Evolutionary conservation across 37 sponge, comb jelly and placozoan genomes (phyloP).

Genomic region (Theonella swinhoei): DNA sequence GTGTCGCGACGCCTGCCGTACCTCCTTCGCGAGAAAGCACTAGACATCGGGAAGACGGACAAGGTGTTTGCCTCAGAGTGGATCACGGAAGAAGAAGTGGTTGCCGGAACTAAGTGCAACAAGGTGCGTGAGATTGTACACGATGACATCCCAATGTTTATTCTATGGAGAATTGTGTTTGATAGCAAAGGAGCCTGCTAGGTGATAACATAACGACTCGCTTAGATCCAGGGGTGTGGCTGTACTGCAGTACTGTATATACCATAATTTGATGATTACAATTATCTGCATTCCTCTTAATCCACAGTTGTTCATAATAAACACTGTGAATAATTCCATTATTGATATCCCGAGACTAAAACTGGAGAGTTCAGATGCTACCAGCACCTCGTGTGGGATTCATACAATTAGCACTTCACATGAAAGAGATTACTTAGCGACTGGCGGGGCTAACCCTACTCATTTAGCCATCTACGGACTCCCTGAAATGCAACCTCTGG

Average conservation of each 20-base stretch:
- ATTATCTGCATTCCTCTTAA: not conserved
- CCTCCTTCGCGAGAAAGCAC: conserved; percentile 46
- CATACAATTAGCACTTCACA: conserved; percentile 62
- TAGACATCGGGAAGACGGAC: conserved; percentile 64
- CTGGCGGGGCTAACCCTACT: conserved; percentile 77
- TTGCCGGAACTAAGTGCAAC: conserved; percentile 83
- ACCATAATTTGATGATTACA: not conserved
- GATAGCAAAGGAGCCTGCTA: not conserved
- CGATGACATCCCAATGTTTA: not conserved
- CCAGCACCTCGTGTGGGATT: conserved; percentile 58
- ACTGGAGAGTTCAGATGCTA: not conserved
- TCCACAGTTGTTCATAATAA: conserved; percentile 36
- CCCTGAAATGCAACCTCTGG: conserved; percentile 61
- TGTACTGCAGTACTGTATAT: not conserved
- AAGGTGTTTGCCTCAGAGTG: conserved; percentile 85
- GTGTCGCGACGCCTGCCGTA: conserved; percentile 49
- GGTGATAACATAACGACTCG: not conserved
- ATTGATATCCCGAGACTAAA: conserved; percentile 39
- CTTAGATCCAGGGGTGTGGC: conserved; percentile 2
- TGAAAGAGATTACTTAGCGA: conserved; percentile 34
- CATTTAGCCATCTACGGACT: conserved; percentile 74
- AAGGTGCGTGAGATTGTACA: too few species aligned
- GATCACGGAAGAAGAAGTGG: conserved; percentile 67
- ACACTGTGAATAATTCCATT: conserved; percentile 13
- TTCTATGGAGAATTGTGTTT: not conserved